Evolutionary conservation across 2,113 vertebrate genomes (phyloP).

Genomic region (Riparia riparia): DNA sequence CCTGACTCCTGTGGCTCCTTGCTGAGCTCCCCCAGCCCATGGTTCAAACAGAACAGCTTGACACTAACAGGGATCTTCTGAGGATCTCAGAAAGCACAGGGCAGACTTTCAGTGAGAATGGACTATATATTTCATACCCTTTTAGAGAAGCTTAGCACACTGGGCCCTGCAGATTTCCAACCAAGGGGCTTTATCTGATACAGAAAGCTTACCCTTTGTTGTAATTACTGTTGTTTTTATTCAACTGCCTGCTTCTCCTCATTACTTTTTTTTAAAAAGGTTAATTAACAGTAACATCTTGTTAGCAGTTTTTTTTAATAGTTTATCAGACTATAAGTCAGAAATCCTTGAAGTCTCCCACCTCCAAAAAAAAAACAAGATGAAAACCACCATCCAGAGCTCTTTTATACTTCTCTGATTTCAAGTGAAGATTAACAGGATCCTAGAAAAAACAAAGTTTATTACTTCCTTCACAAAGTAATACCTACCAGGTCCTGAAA

Average conservation of each 20-base stretch:
- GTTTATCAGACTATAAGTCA: background rate
- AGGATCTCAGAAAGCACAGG: background rate
- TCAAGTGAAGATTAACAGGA: background rate
- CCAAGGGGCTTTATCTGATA: background rate
- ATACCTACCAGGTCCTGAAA: slow-evolving; percentile 93
- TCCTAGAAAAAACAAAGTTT: background rate
- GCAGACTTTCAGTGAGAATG: background rate
- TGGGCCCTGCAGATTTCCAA: background rate
- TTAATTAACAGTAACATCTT: background rate
- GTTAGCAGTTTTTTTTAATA: background rate
- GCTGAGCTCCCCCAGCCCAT: background rate
- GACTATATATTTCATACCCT: background rate
- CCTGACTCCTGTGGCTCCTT: background rate
- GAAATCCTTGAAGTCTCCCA: background rate
- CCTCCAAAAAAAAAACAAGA: background rate
- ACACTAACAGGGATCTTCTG: background rate
- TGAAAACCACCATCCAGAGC: background rate
- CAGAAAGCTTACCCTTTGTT: background rate
- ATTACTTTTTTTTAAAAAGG: background rate
- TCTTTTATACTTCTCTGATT: background rate
- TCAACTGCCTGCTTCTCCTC: background rate
- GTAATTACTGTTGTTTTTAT: background rate
- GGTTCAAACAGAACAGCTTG: background rate
- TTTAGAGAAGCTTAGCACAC: background rate
- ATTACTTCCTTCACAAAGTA: background rate